phyloP scores from a whole-genome alignment of 2,888 invertebrate species.

The Steinernema scapterisci region DNA sequence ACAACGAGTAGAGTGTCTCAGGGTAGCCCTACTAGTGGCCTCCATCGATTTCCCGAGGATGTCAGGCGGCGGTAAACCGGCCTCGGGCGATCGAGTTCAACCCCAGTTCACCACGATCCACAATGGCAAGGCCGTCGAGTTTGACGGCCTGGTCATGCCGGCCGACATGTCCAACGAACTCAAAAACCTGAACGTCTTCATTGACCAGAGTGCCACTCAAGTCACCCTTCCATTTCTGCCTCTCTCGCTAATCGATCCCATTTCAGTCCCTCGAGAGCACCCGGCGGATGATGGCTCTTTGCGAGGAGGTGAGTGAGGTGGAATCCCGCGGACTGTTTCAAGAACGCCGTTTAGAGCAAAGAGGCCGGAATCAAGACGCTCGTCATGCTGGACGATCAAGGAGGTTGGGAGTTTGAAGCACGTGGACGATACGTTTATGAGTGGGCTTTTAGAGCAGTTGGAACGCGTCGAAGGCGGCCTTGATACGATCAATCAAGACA shows the following conservation, averaged over 20 bases:
- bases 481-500: slow-evolving; percentile 99
- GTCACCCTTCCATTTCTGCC: slow-evolving; percentile 39
- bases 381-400: slow-evolving; percentile 68
- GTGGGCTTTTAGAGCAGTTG: slow-evolving; percentile 84
- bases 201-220: slow-evolving; percentile 57
- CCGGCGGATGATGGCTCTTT: slow-evolving; percentile 68
- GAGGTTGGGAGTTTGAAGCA: slow-evolving; percentile 53
- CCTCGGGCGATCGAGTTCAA: background rate
- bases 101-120: background rate
- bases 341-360: slow-evolving; percentile 56
- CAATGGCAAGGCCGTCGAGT: slow-evolving; percentile 47
- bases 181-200: slow-evolving; percentile 60
- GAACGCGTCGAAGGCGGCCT: slow-evolving; percentile 99
- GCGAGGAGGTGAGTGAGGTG: slow-evolving; percentile 67
- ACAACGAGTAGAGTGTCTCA: background rate
- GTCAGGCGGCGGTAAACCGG: slow-evolving; percentile 17
- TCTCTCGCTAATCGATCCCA: slow-evolving; percentile 10
- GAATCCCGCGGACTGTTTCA: background rate
- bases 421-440: background rate
- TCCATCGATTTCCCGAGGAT: slow-evolving; percentile 13
- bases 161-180: slow-evolving; percentile 65
- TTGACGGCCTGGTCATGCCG: slow-evolving; percentile 61
- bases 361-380: slow-evolving; percentile 68
- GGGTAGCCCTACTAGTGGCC: slow-evolving; percentile 4
- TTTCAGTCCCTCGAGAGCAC: slow-evolving; percentile 69